Evolutionary conservation across 2,888 invertebrate species (phyloP), one percentile per base, ranked within the genome.

Genomic region (Temnothorax ravouxi): DNA sequence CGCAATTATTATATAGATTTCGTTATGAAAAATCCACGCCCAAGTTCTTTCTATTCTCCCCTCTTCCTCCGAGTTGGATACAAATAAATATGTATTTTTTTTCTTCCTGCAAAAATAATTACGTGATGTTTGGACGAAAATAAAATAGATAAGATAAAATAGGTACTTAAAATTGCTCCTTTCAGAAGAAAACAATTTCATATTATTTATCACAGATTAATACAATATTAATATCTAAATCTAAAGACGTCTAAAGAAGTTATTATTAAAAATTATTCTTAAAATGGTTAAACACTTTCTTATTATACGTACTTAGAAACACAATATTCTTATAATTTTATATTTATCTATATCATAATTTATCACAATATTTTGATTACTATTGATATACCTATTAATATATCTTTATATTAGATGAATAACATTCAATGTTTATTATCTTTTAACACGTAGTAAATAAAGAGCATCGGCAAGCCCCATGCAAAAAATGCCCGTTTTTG

Each of bases 1-100:
- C 47, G 41, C 29, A 76, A 64, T 62, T 76, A 76, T 76, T 25
- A 21, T 38, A 1, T 29, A 3, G 1, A 44, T 50, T 61, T 41
- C 13, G 21, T 25, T 13, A 21, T 76, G 13, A 76, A 2, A 3
- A 62, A 76, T 50, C 18, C 0, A 18, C 3, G 13, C 4, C 34
- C 34, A 34, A 34, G 21, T 25, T 56, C 13, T 56, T 64, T 64
- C 13, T 5, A 8, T 38, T 34, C 34, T 3, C 15, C 9, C 5
- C 41, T 11, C 44, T 13, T 3, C 44, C 44, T 44, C 25, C n/a
- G 3, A 69, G 5, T 50, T 13, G 4, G 13, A n/a, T 9, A 11
- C 6, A 0, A 41, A 2, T 34, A 50, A 21, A 38, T 38, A 21
- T 50, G 4, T 29, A 25, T 59, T 13, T 34, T 13, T 34, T 44